Conservation (phyloP, 2,113 vertebrate species). For the Illadopsis cleaveri region DNA sequence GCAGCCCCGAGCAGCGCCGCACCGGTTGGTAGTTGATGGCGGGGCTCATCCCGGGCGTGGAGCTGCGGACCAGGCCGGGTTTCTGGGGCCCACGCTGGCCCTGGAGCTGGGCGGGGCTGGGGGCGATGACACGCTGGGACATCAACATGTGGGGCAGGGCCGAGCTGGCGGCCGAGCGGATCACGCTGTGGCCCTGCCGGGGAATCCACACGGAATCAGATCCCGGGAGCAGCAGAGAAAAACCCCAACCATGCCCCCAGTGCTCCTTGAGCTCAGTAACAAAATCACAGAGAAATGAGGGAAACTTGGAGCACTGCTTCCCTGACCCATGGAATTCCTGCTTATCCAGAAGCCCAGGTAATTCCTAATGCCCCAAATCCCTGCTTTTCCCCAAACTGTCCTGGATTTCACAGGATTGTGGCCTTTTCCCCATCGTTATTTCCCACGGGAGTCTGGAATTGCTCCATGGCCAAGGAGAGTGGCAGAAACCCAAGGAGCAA, state of each 20-base stretch:
- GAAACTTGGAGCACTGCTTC: rapidly evolving
- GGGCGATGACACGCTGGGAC: neutral
- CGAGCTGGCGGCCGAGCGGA: neutral
- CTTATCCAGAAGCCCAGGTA: rapidly evolving
- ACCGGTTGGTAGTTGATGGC: neutral
- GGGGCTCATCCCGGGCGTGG: neutral
- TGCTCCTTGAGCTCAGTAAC: rapidly evolving
- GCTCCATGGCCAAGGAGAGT: rapidly evolving
- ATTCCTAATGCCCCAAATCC: rapidly evolving
- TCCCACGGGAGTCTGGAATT: neutral
- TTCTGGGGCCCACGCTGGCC: neutral
- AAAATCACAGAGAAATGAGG: rapidly evolving
- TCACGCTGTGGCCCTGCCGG: neutral
- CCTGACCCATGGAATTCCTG: rapidly evolving
- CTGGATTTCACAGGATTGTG: neutral
- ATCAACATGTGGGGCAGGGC: neutral
- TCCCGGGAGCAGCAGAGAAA: rapidly evolving
- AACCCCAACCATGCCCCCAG: rapidly evolving
- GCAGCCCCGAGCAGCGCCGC: neutral
- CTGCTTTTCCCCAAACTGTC: rapidly evolving
- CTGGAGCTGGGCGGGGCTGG: neutral
- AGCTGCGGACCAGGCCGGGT: neutral
- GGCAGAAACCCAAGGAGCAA: rapidly evolving
- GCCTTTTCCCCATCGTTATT: rapidly evolving
- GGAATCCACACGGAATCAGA: rapidly evolving